Conservation (phyloP, 2,888 invertebrate genomes). For the Tetheella fluctuosa region DNA sequence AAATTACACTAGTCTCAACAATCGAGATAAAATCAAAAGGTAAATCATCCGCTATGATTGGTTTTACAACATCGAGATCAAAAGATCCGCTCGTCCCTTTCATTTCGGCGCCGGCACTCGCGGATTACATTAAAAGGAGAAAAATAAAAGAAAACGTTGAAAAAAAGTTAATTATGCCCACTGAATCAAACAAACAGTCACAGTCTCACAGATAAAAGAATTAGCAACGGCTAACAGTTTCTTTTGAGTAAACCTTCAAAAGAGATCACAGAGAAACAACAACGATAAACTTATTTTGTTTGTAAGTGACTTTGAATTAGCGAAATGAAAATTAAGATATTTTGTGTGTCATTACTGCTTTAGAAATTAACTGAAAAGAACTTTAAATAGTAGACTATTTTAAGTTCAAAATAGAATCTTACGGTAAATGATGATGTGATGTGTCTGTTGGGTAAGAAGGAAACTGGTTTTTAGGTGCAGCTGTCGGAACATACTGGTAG, state of each 20-base stretch:
- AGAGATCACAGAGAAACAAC: slow-evolving; percentile 9
- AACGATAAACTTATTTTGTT: slow-evolving; percentile 11
- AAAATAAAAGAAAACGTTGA: slow-evolving; percentile 43
- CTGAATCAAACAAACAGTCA: slow-evolving; percentile 29
- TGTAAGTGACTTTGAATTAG: slow-evolving; percentile 4
- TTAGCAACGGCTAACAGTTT: slow-evolving; percentile 13
- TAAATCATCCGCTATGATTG: slow-evolving; percentile 59
- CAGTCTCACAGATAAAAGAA: slow-evolving; percentile 44
- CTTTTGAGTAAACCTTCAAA: slow-evolving; percentile 10
- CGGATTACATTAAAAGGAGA: slow-evolving; percentile 55
- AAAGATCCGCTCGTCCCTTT: slow-evolving; percentile 52
- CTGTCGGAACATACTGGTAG: too few species aligned
- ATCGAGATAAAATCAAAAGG: slow-evolving; percentile 50
- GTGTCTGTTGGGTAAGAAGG: too few species aligned
- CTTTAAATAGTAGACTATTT: not conserved
- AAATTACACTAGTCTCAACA: slow-evolving; percentile 23
- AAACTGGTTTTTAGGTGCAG: too few species aligned
- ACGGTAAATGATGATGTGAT: too few species aligned
- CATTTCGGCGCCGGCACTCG: slow-evolving; percentile 52
- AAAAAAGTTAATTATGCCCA: slow-evolving; percentile 52
- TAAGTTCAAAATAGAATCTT: too few species aligned
- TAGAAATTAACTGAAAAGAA: not conserved
- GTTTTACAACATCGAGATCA: slow-evolving; percentile 61
- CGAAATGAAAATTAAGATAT: not conserved
- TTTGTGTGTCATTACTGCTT: not conserved